Evolutionary conservation across 2,888 invertebrate species (phyloP).

Genomic region (Mimumesa dahlbomi): DNA sequence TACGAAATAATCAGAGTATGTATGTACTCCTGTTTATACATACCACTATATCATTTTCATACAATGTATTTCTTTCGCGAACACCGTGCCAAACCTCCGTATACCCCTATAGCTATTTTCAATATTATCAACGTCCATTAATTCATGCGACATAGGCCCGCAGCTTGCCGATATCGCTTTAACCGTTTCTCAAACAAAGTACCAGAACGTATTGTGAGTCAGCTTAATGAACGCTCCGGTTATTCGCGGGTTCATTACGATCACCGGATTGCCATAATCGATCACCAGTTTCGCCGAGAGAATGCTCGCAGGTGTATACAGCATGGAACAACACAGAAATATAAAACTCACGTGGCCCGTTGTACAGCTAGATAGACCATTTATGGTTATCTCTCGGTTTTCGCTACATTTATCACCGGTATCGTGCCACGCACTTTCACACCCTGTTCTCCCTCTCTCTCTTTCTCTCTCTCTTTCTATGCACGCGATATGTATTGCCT

Average conservation of each 20-base stretch:
- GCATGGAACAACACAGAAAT: not conserved
- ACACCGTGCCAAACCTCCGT: no score
- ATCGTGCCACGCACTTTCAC: constrained; percentile 53
- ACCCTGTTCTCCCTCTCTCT: constrained; percentile 7
- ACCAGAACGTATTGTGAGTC: constrained; percentile 32
- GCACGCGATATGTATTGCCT: constrained; percentile 23
- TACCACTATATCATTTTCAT: no score
- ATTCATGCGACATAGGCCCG: not conserved
- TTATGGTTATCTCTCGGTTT: constrained; percentile 25
- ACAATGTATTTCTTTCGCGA: no score
- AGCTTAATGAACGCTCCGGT: constrained; percentile 17
- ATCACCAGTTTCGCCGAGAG: constrained; percentile 22
- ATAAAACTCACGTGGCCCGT: no score
- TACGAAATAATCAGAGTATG: no score
- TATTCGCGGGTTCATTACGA: constrained; percentile 15
- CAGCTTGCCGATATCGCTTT: not conserved
- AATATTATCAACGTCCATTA: no score
- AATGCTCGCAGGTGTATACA: constrained; percentile 47
- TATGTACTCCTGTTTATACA: no score
- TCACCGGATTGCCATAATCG: constrained; percentile 30
- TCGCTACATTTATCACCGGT: constrained; percentile 41
- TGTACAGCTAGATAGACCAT: constrained; percentile 1
- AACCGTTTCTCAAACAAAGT: constrained; percentile 18
- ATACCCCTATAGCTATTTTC: no score
- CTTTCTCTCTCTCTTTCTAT: no score